phyloP scores from a whole-genome alignment of 1,140 invertebrate genomes.

The Tribolium madens region DNA sequence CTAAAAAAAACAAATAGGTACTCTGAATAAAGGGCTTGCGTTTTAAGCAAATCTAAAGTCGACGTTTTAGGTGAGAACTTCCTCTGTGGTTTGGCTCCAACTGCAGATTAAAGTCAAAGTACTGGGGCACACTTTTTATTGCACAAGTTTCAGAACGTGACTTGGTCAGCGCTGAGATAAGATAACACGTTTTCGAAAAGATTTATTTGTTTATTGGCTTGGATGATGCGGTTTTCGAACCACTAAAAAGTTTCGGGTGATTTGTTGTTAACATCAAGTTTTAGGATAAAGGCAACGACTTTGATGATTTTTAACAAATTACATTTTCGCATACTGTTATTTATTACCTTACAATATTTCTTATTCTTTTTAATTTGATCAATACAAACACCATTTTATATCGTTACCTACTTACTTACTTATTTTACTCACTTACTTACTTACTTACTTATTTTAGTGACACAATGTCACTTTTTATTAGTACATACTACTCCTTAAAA shows the following conservation, averaged over 20 bases:
- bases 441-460: no score
- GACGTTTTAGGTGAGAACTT: constrained; percentile 23
- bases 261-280: background rate
- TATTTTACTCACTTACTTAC: no score
- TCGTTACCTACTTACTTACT: no score
- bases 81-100: constrained; percentile 8
- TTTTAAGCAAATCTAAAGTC: constrained; percentile 18
- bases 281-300: no score
- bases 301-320: no score
- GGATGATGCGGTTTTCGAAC: background rate
- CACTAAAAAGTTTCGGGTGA: background rate
- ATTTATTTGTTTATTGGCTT: constrained; percentile 17
- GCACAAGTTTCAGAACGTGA: constrained; percentile 19
- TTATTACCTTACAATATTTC: no score
- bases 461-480: no score
- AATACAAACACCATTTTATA: no score
- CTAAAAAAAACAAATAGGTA: constrained; percentile 1
- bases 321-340: no score
- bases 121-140: constrained; percentile 6
- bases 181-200: constrained; percentile 15
- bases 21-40: constrained; percentile 15
- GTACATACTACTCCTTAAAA: no score
- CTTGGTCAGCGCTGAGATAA: constrained; percentile 14
- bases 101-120: constrained; percentile 6
- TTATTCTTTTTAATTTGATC: no score